phyloP scores from a whole-genome alignment of 2,888 invertebrate genomes.

The Dendrolimus pini region DNA sequence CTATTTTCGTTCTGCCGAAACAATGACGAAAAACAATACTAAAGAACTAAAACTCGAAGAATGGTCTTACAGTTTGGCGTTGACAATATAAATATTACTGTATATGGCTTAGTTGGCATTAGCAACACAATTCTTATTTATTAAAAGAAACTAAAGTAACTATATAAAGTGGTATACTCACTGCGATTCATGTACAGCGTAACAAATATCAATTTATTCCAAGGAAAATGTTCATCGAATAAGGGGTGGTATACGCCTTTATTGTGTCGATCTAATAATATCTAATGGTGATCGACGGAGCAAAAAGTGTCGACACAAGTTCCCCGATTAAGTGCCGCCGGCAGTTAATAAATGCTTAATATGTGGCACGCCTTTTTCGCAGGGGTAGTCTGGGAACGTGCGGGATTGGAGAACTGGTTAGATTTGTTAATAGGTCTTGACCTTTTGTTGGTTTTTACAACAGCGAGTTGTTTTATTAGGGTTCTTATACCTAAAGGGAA shows the following conservation, averaged over 20 bases:
- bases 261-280: constrained; percentile 27
- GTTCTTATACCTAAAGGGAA: no score
- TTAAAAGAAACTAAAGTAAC: no score
- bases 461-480: no score
- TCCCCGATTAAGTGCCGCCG: constrained; percentile 34
- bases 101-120: no score
- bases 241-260: constrained; percentile 13
- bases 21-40: no score
- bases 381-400: not conserved
- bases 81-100: no score
- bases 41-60: no score
- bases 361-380: constrained; percentile 3
- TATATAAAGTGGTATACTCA: not conserved
- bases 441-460: no score
- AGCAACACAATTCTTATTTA: no score
- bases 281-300: constrained; percentile 44
- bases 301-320: constrained; percentile 37
- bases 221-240: not conserved
- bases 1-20: no score
- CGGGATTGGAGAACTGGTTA: not conserved
- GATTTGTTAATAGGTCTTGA: not conserved
- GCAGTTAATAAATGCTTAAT: constrained; percentile 27
- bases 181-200: constrained; percentile 1
- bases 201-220: not conserved
- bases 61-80: no score